Base-by-base conservation (phyloP, 1,140 invertebrate species). In the Drosophila watanabei region DNA sequence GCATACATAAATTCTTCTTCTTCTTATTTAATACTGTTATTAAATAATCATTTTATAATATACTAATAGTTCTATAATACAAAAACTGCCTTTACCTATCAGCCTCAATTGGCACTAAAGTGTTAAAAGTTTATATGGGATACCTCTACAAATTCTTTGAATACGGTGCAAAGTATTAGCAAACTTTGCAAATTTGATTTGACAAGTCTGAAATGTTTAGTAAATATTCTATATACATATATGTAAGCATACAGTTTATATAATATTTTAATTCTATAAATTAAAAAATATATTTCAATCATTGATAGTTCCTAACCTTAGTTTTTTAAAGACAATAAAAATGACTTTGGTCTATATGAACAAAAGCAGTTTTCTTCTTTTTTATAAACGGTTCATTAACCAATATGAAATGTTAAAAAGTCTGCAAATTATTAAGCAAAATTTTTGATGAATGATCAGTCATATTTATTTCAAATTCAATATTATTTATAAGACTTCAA, bases 51-150 rank as follows among this genome's bases (percentile, higher is more conserved):
- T 35, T 54, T 0, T 35, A 8, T 16, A 16, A 37, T 5, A 10
- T n/a, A n/a, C n/a, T n/a, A n/a, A n/a, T n/a, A n/a, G n/a, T n/a
- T 54, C 0, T 35, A 8, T 16, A 16, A 37, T 5, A 10, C 18
- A 37, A 24, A 16, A 24, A 6, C 20, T 54, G 51, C 2, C 3
- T 35, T 9, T 20, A 54, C 13, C 7, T 35, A 33, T 49, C 24
- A 58, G 7, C 24, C 6, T n/a, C 2, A 35, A 52, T 51, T 59
- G 35, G 14, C 32, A 45, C 56, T 60, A 13, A 18, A 33, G 45
- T 62, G 60, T 33, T 62, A 62, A 62, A 51, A 28, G 7, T 35
- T 24, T 48, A 13, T 24, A 16, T 5, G 14, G 20, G 20, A 14
- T 8, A 9, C 0, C 7, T 1, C 11, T 24, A 5, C 14, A 4